Conservation (phyloP, 2,888 invertebrate species). For the Crematogaster levior region DNA sequence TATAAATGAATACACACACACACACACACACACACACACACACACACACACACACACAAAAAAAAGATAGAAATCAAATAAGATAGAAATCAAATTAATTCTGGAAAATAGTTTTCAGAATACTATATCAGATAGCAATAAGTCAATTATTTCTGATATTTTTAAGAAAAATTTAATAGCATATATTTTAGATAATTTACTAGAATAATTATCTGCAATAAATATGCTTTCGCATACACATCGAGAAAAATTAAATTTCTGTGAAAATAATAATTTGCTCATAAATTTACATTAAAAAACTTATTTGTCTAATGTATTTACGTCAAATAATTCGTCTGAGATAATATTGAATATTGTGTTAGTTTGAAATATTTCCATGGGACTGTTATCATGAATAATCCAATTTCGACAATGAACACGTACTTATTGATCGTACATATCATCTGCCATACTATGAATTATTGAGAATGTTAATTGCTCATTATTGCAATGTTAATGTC, state of each 20-base stretch:
- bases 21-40: too few relatives aligned
- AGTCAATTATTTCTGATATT: neutral
- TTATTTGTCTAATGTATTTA: neutral
- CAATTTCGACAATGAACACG: conserved; percentile 31
- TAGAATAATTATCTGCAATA: neutral
- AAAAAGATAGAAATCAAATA: too few relatives aligned
- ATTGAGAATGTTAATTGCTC: neutral
- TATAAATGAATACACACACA: too few relatives aligned
- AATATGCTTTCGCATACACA: neutral
- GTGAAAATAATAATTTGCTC: neutral
- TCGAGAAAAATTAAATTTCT: neutral
- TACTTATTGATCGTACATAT: conserved; percentile 18
- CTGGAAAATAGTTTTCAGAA: neutral
- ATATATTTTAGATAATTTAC: neutral
- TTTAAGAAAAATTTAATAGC: neutral
- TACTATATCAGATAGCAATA: neutral
- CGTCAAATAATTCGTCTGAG: conserved; percentile 23
- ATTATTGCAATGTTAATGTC: conserved; percentile 11
- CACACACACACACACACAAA: too few relatives aligned
- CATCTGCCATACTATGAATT: conserved; percentile 15
- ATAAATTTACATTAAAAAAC: conserved; percentile 7
- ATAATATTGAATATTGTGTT: conserved; percentile 23
- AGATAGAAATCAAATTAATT: conserved; percentile 3
- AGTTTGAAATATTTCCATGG: conserved; percentile 17
- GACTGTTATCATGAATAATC: conserved; percentile 26